phyloP scores from a whole-genome alignment of 2,113 vertebrate genomes.

The Pavo muticus region DNA sequence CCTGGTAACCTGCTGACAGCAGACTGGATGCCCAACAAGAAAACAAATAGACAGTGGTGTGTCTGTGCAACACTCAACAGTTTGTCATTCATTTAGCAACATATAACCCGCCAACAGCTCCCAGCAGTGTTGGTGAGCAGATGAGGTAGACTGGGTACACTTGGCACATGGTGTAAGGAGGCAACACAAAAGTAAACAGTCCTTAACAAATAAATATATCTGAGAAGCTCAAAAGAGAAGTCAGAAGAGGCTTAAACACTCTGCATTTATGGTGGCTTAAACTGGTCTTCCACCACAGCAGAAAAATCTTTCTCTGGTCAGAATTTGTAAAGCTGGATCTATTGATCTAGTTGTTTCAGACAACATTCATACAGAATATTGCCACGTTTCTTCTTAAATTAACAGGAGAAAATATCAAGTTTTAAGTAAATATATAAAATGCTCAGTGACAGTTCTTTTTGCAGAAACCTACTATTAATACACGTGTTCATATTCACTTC shows the following conservation, averaged over 20 bases:
- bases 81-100: slow-evolving; percentile 14
- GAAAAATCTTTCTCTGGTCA: not conserved
- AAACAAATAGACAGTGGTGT: not conserved
- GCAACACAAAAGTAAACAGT: not conserved
- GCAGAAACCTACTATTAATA: not conserved
- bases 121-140: not conserved
- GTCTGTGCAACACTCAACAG: not conserved
- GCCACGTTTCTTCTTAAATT: not conserved
- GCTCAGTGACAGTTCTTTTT: not conserved
- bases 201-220: not conserved
- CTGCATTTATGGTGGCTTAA: not conserved
- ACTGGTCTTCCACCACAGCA: not conserved
- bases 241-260: not conserved
- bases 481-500: not conserved
- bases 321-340: not conserved
- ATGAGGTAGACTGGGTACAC: slow-evolving; percentile 7
- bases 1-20: not conserved
- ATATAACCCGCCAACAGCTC: not conserved
- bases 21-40: not conserved
- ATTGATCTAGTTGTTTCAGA: not conserved
- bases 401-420: not conserved
- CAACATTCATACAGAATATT: not conserved
- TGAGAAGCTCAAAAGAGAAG: not conserved
- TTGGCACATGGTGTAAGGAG: not conserved
- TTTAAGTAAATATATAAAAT: not conserved